phyloP scores from a whole-genome alignment of 2,797 vertebrate genomes.

The Peromyscus attwateri region DNA sequence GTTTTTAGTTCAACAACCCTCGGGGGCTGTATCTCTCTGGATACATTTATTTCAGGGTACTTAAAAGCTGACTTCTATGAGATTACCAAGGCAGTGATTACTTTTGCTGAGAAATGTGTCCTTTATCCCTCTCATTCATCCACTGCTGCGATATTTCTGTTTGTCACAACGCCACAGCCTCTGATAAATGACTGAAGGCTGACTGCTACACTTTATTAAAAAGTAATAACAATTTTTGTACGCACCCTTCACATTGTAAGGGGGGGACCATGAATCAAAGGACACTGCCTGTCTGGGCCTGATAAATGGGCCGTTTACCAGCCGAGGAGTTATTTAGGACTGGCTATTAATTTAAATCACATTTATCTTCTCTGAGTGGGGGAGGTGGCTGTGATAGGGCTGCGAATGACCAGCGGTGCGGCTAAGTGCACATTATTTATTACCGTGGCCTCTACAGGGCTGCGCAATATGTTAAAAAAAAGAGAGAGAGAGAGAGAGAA shows the following conservation, averaged over 20 bases:
- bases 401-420: constrained; percentile 89
- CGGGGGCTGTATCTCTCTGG: constrained; percentile 86
- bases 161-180: constrained; percentile 91
- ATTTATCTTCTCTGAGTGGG: constrained; percentile 96
- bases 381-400: constrained; percentile 91
- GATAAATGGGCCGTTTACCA: constrained; percentile 99
- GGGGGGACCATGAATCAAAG: constrained; percentile 99
- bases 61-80: constrained; percentile 91
- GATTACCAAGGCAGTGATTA: constrained; percentile 91
- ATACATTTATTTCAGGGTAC: constrained; percentile 90
- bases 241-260: constrained; percentile 98
- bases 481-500: constrained; percentile 82
- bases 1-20: constrained; percentile 85
- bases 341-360: constrained; percentile 99
- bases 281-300: constrained; percentile 99
- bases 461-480: constrained; percentile 88
- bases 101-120: constrained; percentile 93
- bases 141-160: constrained; percentile 92
- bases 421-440: constrained; percentile 93
- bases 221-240: constrained; percentile 99
- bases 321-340: constrained; percentile 99
- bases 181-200: constrained; percentile 99
- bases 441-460: constrained; percentile 88
- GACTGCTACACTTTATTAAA: constrained; percentile 99
- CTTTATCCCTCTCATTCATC: constrained; percentile 92